Base-by-base conservation (phyloP, 2,113 vertebrate species). In the Camelus dromedarius region DNA sequence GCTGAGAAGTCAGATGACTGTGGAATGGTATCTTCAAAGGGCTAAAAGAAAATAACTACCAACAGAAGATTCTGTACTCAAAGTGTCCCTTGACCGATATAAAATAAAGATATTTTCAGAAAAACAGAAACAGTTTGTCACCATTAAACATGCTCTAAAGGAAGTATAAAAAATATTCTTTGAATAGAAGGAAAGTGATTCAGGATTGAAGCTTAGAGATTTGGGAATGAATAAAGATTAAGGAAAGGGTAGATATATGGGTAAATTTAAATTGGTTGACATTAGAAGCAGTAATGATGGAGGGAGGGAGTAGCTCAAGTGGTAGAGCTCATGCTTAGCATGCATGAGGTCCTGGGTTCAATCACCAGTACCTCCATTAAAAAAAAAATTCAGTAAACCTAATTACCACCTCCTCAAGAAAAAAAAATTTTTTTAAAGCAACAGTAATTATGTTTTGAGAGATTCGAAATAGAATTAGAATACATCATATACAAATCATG, bases 81-180 rank as follows among this genome's bases (percentile, higher is more conserved):
- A 66, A 42, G 8, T 66, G n/a, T 28, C 14, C 38, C 35, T 6
- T 22, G 11, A 88, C 32, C 32, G 77, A 14, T 82, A 0, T 82
- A 75, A 81, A 95, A 48, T 62, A 89, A 67, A 89, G 26, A 46
- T 69, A 77, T n/a, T 93, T 67, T 69, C 50, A 80, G 56, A 82
- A 56, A 89, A 67, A 30, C 50, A 92, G 28, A 79, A 42, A 42
- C 16, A 81, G 19, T 80, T 89, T 52, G 38, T 75, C 50, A 76
- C 26, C 24, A 56, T 54, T 66, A 81, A 26, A 73, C 19, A 42
- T 84, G 52, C 26, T 52, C 4, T 85, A 64, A 86, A 73, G 64
- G 46, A 80, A 76, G 81, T 80, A 73, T 92, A 81, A 56, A 91
- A 54, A 38, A 15, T 89, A 1, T 91, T 80, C 56, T 80, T 93